Evolutionary conservation across 2,888 invertebrate species (phyloP), one percentile per base, ranked within the genome.

Genomic region (Heliconius aoede): DNA sequence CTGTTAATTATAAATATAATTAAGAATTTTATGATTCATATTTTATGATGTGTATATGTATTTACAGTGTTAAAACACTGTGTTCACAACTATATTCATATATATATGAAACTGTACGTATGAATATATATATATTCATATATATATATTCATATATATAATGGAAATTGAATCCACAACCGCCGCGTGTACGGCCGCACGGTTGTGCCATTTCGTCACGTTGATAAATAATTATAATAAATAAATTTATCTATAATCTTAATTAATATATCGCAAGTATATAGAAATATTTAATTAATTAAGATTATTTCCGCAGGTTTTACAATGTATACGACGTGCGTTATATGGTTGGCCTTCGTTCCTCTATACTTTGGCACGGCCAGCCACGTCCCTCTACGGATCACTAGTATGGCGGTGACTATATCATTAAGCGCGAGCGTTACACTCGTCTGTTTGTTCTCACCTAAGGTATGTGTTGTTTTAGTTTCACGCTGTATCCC

Each of bases 281-380:
- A 40, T 40, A 5, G 18, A 18, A 46, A 46, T 46, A 60, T 26
- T 5, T 1, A 0, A n/a, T 32, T 13, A 1, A 36, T 11, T 36
- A 13, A 30, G 3, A 9, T 21, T 21, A 62, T 69, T 24, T n/a
- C 18, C n/a, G 13, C 92, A 97, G 97, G 98, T 78, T 99, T 99
- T 93, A 99, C 99, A 36, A 99, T 99, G 99, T 99, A 99, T 94
- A 99, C 99, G 65, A 99, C 99, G 40, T 98, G 99, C 90, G 98
- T 99, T 81, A 99, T 99, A 87, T 99, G 99, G 99, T 94, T 99
- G 82, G 99, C 99, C 30, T 99, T 99, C 92, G 98, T 99, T 76
- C 99, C 99, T 13, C 95, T 99, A 69, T 99, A 99, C 94, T 99
- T 99, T 90, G 99, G 99, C 80, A 99, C 99, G 4, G 98, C 97